A percentile compares a stretch with the other conserved stretches of the same genome.
Evolutionary conservation across 2,797 vertebrate genomes (phyloP).

Genomic region (Leuciscus waleckii): DNA sequence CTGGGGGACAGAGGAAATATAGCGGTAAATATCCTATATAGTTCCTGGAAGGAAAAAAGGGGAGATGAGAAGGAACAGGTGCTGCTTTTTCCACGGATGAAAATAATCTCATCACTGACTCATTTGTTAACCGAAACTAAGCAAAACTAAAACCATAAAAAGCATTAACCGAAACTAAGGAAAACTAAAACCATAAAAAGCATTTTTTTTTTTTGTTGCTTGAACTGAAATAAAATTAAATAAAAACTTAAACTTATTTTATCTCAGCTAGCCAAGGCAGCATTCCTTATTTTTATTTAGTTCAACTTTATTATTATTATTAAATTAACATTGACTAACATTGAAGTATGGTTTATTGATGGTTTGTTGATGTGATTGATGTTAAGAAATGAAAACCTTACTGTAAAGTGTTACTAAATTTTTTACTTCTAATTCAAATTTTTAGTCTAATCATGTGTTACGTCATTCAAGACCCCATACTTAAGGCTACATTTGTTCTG

Average conservation of each 20-base stretch:
- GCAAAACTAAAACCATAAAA: not conserved
- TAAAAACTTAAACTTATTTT: not conserved
- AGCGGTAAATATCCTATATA: not conserved
- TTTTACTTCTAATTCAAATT: too few species aligned
- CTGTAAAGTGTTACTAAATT: too few species aligned
- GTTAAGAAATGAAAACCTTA: too few species aligned
- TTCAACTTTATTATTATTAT: too few species aligned
- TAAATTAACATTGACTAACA: too few species aligned
- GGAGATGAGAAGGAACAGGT: not conserved
- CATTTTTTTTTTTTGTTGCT: not conserved
- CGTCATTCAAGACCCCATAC: too few species aligned
- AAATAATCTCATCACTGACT: not conserved
- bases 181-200: not conserved
- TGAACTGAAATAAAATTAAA: not conserved
- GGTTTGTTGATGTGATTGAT: too few species aligned
- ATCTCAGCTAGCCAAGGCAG: not conserved
- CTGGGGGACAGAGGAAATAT: not conserved
- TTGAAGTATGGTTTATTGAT: too few species aligned
- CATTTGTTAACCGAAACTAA: not conserved
- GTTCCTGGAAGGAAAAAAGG: not conserved
- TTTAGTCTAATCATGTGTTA: too few species aligned
- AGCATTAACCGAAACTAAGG: too few species aligned
- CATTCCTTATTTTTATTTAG: too few species aligned
- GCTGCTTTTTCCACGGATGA: conserved; percentile 1
- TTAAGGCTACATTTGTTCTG: too few species aligned